Evolutionary conservation across 2,888 invertebrate species (phyloP), one percentile per base, ranked within the genome.

Genomic region (Glaucopsyche alexis): DNA sequence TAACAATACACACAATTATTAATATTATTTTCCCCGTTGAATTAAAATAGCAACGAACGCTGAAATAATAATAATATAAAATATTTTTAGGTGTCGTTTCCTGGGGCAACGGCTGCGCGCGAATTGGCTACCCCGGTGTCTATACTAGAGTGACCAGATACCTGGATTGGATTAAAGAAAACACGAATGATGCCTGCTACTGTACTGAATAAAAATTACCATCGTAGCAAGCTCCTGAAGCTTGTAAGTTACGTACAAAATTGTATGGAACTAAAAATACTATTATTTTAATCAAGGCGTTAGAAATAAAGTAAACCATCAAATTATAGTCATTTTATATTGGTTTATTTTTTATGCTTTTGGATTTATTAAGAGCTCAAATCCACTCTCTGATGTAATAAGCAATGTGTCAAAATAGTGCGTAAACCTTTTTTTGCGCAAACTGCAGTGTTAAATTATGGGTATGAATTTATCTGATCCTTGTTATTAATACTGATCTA

Each of bases 71-170:
- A 42, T n/a, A n/a, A n/a, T n/a, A 42, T 7, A 42, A 42, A 42
- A 50, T n/a, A 52, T 67, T 60, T 76, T 87, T 87, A 95, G 95
- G 96, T 14, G 94, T 98, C 19, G 97, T 97, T 0, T 97, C 97
- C 0, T 98, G 97, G 97, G 97, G 97, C 49, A 97, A 97, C 82
- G 97, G 97, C 38, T 98, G 97, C 83, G 97, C 97, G 0, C 93
- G 97, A 75, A 95, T 95, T 8, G 96, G 97, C 16, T 97, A 96
- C 86, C 97, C 97, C 0, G 97, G 97, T 1, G 97, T 97, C 0
- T 97, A 97, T 85, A 97, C 97, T 0, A 93, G 97, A 77, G 95
- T 97, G 52, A 96, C 96, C n/a, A 95, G 95, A 79, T 97, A 96
- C 86, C 85, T 97, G 71, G 94, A 95, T 79, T 98, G 97, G 97